Base-by-base conservation (phyloP, 1,140 invertebrate genomes). In the Hyposmocoma kahamanoa region DNA sequence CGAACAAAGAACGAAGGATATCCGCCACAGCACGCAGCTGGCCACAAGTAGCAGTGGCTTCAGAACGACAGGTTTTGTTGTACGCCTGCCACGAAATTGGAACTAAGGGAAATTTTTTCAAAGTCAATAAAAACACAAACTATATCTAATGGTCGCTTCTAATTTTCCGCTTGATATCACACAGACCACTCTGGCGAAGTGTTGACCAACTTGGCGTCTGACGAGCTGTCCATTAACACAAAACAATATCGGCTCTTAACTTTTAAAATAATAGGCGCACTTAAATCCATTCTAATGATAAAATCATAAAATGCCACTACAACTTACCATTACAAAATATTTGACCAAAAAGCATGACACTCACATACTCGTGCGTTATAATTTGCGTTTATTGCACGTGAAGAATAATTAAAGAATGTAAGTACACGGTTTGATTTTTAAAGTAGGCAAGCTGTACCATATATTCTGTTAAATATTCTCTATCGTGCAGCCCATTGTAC, bases 151-250 rank as follows among this genome's bases (percentile, higher is more conserved):
- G 63, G 47, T 52, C 54, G 53, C 65, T 50, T 44, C 57, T 66
- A 54, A 67, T 71, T 68, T 69, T 59, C 64, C 63, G 66, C 49
- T 65, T 64, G 59, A 54, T 50, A 54, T 51, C 62, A 51, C 56
- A 58, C 52, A 50, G 58, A 62, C 52, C 48, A 58, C 51, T 56
- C 56, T 50, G 42, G 42, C 43, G 24, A 11, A 11, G 5, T 11
- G 5, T 11, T 26, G 24, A 26, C 24, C 24, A n/a, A 26, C 24
- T 26, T 11, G 24, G 5, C 24, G 11, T 6, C 5, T n/a, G 5
- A 26, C 24, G 24, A 26, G 11, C 24, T 26, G 24, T 11, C 5
- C 5, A 11, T 26, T 26, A 6, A 6, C 24, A 26, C 5, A 26
- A 26, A 6, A 26, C 5, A 26, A 6, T 26, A 26, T 6, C 24